Base-by-base conservation (phyloP, 2,888 invertebrate species). In the Colostygia pectinataria region DNA sequence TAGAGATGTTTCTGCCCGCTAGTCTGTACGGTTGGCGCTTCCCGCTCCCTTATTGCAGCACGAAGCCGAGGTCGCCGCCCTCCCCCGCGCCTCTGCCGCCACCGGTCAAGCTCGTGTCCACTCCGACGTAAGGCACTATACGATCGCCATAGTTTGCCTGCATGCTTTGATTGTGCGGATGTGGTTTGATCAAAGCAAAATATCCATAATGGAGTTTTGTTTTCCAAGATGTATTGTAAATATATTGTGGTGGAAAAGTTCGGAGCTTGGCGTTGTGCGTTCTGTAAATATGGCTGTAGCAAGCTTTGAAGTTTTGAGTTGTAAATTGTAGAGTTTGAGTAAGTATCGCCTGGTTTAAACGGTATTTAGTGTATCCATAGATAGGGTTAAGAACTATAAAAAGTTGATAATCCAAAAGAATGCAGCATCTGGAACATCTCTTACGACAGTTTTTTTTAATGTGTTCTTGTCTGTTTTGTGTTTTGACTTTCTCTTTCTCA, bases 1-100 rank as follows among this genome's bases (percentile, higher is more conserved):
- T 87, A 88, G 89, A 90, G 89, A 90, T 90, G 87, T 90, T 90
- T 90, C 88, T 89, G 84, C 84, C 87, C 89, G 86, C 84, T 94
- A 96, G 96, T 95, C 95, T 96, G 94, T 96, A 96, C 94, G 96
- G 96, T 95, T 96, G 96, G 96, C 96, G 96, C 93, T 96, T 96
- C 94, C 96, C 96, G 93, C 95, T 96, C 94, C 96, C 96, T 93
- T 96, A 96, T 96, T 96, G 96, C 95, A 96, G 96, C 93, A 95
- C 95, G 93, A 94, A 91, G 94, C 94, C 90, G 93, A 93, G 92
- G 92, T 92, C 93, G 82, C 94, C 94, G 86, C 94, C 94, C 77
- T 94, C 94, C 89, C 94, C 94, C 88, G 92, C 94, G 90, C 94
- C 94, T 84, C 91, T 94, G 91, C 94, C 94, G 79, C 93, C 94